These are phyloP conservation scores for Protosalanx chinensis DNA, from an alignment of 2,797 vertebrate species.

Conservation along the genomic window DNA sequence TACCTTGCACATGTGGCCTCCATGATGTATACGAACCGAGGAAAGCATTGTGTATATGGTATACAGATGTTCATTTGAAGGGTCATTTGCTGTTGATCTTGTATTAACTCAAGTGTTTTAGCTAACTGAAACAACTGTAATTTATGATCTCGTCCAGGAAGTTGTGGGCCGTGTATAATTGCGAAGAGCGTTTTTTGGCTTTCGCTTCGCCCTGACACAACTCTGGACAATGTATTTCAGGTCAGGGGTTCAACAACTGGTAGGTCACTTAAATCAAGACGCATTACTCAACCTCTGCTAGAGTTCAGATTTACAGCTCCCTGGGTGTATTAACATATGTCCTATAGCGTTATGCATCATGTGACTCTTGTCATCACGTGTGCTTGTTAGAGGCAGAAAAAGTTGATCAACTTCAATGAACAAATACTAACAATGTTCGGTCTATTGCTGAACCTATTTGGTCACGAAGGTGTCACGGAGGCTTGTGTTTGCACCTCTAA, in stretches of 20 bases:
- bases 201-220: conserved; percentile 26
- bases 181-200: conserved; percentile 48
- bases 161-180: conserved; percentile 56
- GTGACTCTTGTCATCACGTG: neutral
- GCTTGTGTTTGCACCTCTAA: conserved; percentile 31
- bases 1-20: conserved; percentile 51
- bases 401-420: neutral
- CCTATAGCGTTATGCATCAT: neutral
- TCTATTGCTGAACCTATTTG: conserved; percentile 3
- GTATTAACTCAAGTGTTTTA: conserved; percentile 65
- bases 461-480: neutral
- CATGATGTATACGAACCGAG: conserved; percentile 38
- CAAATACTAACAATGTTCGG: neutral
- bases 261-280: conserved; percentile 7
- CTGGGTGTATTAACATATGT: neutral
- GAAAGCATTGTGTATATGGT: conserved; percentile 47
- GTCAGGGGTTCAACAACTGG: conserved; percentile 37
- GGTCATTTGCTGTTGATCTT: conserved; percentile 68
- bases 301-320: neutral
- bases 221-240: conserved; percentile 35
- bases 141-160: conserved; percentile 66
- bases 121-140: conserved; percentile 52
- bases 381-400: neutral
- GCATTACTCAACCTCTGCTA: neutral
- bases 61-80: conserved; percentile 70